phyloP scores from a whole-genome alignment of 2,113 vertebrate species.

The Acrocephalus arundinaceus region DNA sequence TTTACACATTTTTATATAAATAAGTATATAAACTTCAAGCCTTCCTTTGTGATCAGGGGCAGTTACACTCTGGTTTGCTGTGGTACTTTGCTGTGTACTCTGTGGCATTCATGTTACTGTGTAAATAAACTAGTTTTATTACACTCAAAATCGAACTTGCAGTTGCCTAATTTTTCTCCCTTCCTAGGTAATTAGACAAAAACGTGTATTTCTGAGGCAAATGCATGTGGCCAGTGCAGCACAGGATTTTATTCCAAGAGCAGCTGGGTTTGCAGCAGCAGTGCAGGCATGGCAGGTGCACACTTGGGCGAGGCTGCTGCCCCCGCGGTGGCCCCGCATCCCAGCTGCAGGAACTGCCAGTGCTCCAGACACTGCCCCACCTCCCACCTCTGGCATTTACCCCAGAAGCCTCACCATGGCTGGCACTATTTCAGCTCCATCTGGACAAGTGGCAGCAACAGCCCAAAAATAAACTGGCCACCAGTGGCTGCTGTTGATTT shows the following conservation, averaged over 20 bases:
- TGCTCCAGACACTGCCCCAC: background rate
- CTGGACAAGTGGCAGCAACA: background rate
- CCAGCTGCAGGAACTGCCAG: background rate
- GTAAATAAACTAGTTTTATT: conserved; percentile 83
- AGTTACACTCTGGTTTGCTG: conserved; percentile 77
- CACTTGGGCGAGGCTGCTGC: background rate
- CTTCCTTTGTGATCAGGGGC: conserved; percentile 65
- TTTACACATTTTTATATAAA: conserved; percentile 62
- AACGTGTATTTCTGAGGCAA: background rate
- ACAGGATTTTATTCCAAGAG: background rate
- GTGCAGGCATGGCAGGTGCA: background rate
- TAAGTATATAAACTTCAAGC: conserved; percentile 47
- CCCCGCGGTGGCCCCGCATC: rapidly evolving
- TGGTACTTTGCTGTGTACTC: conserved; percentile 82
- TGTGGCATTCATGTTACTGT: conserved; percentile 78
- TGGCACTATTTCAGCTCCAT: background rate
- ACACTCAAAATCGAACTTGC: conserved; percentile 23
- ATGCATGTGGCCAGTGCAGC: background rate
- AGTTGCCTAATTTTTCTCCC: background rate
- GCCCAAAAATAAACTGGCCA: background rate
- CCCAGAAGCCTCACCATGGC: background rate
- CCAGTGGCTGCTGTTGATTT: background rate
- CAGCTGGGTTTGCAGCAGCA: background rate
- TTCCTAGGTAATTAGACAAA: background rate
- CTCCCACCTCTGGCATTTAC: background rate